Evolutionary conservation across 2,888 invertebrate genomes (phyloP).

Genomic region (Busseola fusca): DNA sequence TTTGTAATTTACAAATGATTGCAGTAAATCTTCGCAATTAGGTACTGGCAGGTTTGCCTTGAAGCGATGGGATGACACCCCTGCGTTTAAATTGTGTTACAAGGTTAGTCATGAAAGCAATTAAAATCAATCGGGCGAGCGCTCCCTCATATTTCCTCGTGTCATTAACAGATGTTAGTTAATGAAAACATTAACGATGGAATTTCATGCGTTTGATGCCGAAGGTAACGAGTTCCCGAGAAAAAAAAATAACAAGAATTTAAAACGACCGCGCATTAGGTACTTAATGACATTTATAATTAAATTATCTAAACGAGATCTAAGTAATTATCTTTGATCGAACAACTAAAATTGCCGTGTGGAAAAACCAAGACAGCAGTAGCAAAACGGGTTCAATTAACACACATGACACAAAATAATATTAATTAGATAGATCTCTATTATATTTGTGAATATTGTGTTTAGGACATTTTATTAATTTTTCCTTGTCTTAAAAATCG

Average conservation of each 20-base stretch:
- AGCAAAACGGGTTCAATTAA: slow-evolving; percentile 45
- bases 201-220: slow-evolving; percentile 45
- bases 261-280: slow-evolving; percentile 8
- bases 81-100: slow-evolving; percentile 69
- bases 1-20: slow-evolving; percentile 57
- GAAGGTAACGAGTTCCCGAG: slow-evolving; percentile 12
- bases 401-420: slow-evolving; percentile 16
- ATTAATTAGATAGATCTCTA: slow-evolving; percentile 31
- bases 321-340: slow-evolving; percentile 23
- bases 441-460: neutral
- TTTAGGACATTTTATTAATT: neutral
- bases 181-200: slow-evolving; percentile 72
- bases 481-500: neutral
- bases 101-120: slow-evolving; percentile 76
- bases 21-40: slow-evolving; percentile 59
- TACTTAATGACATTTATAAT: slow-evolving; percentile 42
- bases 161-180: slow-evolving; percentile 69
- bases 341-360: slow-evolving; percentile 26
- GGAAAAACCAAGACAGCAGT: slow-evolving; percentile 37
- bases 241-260: slow-evolving; percentile 21
- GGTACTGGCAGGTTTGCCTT: slow-evolving; percentile 50
- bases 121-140: slow-evolving; percentile 77
- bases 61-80: slow-evolving; percentile 61
- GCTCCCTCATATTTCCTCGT: slow-evolving; percentile 67
- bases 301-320: slow-evolving; percentile 28